Evolutionary conservation across 2,888 invertebrate genomes (phyloP), one percentile per base, ranked within the genome.

Genomic region (Quadriops clusia): DNA sequence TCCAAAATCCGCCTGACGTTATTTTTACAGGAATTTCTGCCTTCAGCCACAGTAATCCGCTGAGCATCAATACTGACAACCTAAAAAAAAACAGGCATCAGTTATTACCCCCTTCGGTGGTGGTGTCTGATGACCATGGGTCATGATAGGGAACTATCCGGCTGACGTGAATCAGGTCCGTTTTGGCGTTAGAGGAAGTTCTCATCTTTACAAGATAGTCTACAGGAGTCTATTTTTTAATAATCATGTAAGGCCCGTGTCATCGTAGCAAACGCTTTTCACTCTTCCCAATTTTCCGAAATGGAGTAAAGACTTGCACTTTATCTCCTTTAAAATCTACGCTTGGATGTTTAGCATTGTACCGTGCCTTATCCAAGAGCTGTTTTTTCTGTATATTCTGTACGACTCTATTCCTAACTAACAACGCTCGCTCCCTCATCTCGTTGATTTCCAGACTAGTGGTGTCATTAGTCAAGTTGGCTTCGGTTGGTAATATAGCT

Each of bases 221-320:
- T 7, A 43, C 41, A 7, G 42, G 32, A 5, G 32, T 27, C 8
- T 20, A 23, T 32, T 43, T 47, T 6, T 30, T 27, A 5, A 30
- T 23, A 5, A 45, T 36, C 16, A 36, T 31, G 23, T 43, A 45
- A 2, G 44, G 44, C 8, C 44, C 46, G 24, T 35, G 42, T 41
- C 40, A 45, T 23, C 35, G 34, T 5, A 43, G 20, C n/a, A 45
- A 16, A 2, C 44, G 30, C 39, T 47, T 46, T 21, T 44, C 39
- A 17, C 37, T 44, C 32, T 30, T 23, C 2, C 44, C 45, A 8
- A 46, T 34, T 27, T 41, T 44, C 5, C 44, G 20, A 4, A 39
- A 35, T 2, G 47, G 43, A 1, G 40, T 42, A 21, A 41, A 45
- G 2, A 47, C 42, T 31, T 43, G 40, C 4, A 46, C 42, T 32